Percentiles rank a stretch among this genome's conserved stretches.
Conservation (phyloP, 2,888 invertebrate species). For the Trimorus sp. region DNA sequence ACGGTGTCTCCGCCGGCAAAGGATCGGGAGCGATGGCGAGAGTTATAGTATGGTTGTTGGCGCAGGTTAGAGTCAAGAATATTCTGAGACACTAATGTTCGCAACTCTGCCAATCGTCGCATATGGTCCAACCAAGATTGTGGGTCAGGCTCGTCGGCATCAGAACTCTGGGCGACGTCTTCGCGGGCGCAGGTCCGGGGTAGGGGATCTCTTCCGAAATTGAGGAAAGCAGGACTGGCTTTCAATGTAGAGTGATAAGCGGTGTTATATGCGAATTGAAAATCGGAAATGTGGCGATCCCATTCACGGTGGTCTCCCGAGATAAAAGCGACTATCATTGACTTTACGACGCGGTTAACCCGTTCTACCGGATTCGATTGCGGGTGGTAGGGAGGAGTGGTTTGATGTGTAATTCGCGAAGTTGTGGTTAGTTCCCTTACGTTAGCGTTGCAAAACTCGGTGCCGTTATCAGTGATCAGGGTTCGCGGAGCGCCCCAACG, state of each 20-base stretch:
- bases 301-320: background rate
- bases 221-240: background rate
- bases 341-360: too few relatives aligned
- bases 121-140: background rate
- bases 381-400: too few relatives aligned
- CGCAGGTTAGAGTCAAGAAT: background rate
- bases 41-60: conserved; percentile 5
- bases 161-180: background rate
- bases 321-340: too few relatives aligned
- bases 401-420: too few relatives aligned
- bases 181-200: background rate
- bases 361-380: too few relatives aligned
- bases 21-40: background rate
- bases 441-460: too few relatives aligned
- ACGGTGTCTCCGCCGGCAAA: conserved; percentile 8
- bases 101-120: background rate
- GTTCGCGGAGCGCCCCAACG: too few relatives aligned
- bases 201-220: background rate
- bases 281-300: background rate
- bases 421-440: too few relatives aligned
- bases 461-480: too few relatives aligned
- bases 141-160: background rate
- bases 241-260: background rate
- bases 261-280: conserved; percentile 8
- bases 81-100: background rate